Evolutionary conservation across 2,797 vertebrate species (phyloP), one percentile per base, ranked within the genome.

Genomic region (Pogonophryne albipinna): DNA sequence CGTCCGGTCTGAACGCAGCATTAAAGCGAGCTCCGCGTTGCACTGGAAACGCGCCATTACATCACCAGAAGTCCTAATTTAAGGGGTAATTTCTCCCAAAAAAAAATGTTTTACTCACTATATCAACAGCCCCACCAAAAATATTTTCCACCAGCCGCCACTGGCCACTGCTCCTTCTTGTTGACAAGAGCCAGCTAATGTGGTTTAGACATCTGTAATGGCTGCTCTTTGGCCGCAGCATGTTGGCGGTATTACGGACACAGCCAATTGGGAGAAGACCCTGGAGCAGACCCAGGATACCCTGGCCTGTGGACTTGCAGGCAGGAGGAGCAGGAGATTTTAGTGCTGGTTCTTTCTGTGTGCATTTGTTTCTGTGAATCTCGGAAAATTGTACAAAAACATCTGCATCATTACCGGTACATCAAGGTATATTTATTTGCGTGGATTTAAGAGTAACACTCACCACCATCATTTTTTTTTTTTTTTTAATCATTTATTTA

Each of bases 231-330:
- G 45, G 60, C 60, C 38, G 41, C 15, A 41, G 46, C 34, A 15
- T 16, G 34, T 74, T n/a, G 8, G 27, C 56, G 49, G 65, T 66
- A 76, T 76, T 77, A 59, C 66, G 51, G 15, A 12, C 45, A 34
- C 16, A 66, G 64, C 63, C 79, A 78, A 27, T 4, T 73, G 82
- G 64, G 66, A 73, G 46, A 58, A 67, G 52, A 83, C 45, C 50
- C 58, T 67, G 74, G 70, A 68, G 66, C n/a, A 52, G 49, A 71
- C 41, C 76, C 72, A 79, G 45, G 23, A 80, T 56, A 45, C 20
- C 61, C 17, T 41, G 72, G 49, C 55, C 52, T 47, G 17, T 68
- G 55, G 66, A 55, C 41, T 59, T 58, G 63, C 7, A 47, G n/a
- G 49, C 14, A 31, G 60, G 23, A 57, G 42, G 34, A 64, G 49